These are phyloP conservation scores for Drosophila murphyi DNA, from an alignment of 1,140 invertebrate species.

Conservation along the genomic window DNA sequence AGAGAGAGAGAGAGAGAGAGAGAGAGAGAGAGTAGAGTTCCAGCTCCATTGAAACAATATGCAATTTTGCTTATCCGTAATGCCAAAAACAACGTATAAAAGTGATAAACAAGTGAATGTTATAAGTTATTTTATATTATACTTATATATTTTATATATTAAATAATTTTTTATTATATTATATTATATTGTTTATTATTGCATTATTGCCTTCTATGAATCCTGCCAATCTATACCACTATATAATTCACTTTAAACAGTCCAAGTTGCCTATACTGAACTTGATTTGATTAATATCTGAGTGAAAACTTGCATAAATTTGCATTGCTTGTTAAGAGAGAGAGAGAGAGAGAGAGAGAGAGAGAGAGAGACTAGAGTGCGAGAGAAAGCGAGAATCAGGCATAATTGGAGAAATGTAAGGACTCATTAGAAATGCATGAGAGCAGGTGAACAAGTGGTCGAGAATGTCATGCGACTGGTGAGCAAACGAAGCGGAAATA, in stretches of 20 bases:
- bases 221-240: no score
- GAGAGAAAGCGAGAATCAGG: neutral
- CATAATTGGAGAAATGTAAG: neutral
- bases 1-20: neutral
- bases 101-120: neutral
- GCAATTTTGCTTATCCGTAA: neutral
- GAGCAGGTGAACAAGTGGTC: constrained; percentile 1
- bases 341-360: neutral
- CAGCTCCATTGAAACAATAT: neutral
- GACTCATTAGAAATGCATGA: constrained; percentile 12
- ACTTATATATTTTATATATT: no score
- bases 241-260: no score
- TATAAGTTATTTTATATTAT: neutral
- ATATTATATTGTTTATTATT: no score
- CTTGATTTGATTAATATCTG: no score
- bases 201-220: no score
- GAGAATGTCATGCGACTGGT: constrained; percentile 24
- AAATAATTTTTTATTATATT: no score
- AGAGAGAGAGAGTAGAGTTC: neutral
- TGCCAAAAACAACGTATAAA: neutral
- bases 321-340: no score
- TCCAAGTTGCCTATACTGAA: no score
- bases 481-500: neutral
- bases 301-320: no score
- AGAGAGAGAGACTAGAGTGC: neutral